phyloP scores from a whole-genome alignment of 1,140 invertebrate species.

The Lithobius niger region DNA sequence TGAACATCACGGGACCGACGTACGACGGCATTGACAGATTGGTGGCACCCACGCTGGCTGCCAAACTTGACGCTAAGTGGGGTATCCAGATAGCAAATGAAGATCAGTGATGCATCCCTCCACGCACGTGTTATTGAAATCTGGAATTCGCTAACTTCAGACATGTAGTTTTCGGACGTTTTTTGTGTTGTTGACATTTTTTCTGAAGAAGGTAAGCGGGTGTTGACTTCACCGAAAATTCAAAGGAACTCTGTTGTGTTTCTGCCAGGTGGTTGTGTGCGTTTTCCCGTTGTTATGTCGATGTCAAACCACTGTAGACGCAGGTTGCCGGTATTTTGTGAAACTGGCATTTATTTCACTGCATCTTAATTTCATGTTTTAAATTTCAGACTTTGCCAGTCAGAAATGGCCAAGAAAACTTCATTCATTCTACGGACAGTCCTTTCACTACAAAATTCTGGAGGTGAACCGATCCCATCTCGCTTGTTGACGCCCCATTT shows the following conservation, averaged over 20 bases:
- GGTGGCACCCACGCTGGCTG: too few relatives aligned
- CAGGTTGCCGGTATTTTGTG: not conserved
- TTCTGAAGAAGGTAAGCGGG: not conserved
- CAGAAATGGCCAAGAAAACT: conserved; percentile 47
- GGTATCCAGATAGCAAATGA: too few relatives aligned
- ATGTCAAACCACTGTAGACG: too few relatives aligned
- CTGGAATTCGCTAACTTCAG: too few relatives aligned
- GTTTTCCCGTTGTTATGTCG: not conserved
- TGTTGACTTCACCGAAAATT: not conserved
- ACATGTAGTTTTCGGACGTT: too few relatives aligned
- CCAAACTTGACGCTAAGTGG: too few relatives aligned
- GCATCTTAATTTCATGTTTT: conserved; percentile 9
- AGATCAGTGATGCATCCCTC: too few relatives aligned
- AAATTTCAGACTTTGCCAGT: conserved; percentile 40
- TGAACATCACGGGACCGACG: too few relatives aligned
- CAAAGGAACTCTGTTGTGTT: not conserved
- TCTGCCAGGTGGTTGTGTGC: not conserved
- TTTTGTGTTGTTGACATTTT: too few relatives aligned
- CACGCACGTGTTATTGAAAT: too few relatives aligned
- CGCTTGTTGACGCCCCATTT: conserved; percentile 39
- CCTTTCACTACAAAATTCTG: conserved; percentile 36
- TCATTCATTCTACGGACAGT: conserved; percentile 39
- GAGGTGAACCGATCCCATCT: conserved; percentile 24
- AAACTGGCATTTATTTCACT: not conserved
- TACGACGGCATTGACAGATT: too few relatives aligned